phyloP scores from a whole-genome alignment of 2,888 invertebrate genomes.

The Meghimatium bilineatum region DNA sequence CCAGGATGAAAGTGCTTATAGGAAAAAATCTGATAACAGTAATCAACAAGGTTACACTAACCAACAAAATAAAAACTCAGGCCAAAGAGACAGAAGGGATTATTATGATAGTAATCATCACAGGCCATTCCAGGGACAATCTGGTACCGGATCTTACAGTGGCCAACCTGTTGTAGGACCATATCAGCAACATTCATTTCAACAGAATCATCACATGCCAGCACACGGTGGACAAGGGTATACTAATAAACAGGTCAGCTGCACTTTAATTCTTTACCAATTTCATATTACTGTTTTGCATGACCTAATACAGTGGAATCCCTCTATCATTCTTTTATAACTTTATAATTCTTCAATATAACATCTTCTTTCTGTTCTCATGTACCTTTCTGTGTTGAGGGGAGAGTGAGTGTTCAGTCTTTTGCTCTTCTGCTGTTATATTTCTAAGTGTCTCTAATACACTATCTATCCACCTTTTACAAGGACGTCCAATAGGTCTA shows the following conservation, averaged over 20 bases:
- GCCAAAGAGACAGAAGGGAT: not conserved
- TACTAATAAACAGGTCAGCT: not conserved
- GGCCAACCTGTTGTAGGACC: not conserved
- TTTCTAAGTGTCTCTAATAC: too few species aligned
- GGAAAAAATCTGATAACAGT: not conserved
- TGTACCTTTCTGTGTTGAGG: too few species aligned
- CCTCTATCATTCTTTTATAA: too few species aligned
- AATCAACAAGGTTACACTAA: constrained; percentile 37
- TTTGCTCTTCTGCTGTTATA: too few species aligned
- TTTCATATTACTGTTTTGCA: too few species aligned
- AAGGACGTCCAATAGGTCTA: too few species aligned
- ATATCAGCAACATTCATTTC: not conserved
- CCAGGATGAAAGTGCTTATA: not conserved
- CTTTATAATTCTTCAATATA: too few species aligned
- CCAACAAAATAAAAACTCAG: constrained; percentile 27
- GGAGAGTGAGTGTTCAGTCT: too few species aligned
- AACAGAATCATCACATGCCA: not conserved
- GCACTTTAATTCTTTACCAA: not conserved
- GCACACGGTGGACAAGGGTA: not conserved
- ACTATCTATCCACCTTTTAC: too few species aligned
- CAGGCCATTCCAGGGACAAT: not conserved
- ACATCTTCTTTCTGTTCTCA: too few species aligned
- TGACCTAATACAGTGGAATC: too few species aligned
- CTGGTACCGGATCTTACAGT: not conserved
- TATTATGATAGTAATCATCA: not conserved